A percentile compares a stretch with the other conserved stretches of the same genome.
phyloP scores from a whole-genome alignment of 1,140 invertebrate species.

The Manduca sexta region DNA sequence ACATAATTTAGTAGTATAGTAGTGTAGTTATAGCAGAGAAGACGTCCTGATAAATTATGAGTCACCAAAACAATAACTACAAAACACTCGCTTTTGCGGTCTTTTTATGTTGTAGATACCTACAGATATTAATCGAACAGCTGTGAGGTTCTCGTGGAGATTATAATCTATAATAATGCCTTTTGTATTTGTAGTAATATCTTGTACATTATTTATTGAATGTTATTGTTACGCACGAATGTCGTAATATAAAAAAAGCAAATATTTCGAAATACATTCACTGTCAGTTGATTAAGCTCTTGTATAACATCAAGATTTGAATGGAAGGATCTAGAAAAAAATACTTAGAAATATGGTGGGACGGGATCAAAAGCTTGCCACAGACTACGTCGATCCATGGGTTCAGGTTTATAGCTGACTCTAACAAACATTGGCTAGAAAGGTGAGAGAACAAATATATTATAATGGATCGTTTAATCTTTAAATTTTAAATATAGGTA shows the following conservation, averaged over 20 bases:
- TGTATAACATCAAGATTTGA: no score
- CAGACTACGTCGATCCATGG: conserved; percentile 73
- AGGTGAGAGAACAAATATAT: conserved; percentile 38
- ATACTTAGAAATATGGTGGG: conserved; percentile 60
- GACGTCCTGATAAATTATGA: no score
- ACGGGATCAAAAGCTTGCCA: conserved; percentile 57
- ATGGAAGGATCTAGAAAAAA: conserved; percentile 22
- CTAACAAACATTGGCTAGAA: conserved; percentile 71
- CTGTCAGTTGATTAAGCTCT: no score
- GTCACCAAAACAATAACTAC: no score
- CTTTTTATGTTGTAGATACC: no score
- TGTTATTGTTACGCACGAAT: conserved; percentile 1
- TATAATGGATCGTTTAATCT: not conserved
- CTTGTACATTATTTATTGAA: not conserved
- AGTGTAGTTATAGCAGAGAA: no score
- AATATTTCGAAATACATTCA: not conserved
- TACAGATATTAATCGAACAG: not conserved
- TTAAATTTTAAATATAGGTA: no score
- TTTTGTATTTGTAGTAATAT: not conserved
- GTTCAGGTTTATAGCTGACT: conserved; percentile 72
- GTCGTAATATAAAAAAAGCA: not conserved
- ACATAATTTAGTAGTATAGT: no score
- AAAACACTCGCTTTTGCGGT: no score
- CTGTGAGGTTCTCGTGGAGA: conserved; percentile 1
- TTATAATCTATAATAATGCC: conserved; percentile 1